A percentile compares a stretch with the other conserved stretches of the same genome.
Evolutionary conservation across 2,797 vertebrate genomes (phyloP).

Genomic region (Dromococcyx pavoninus): DNA sequence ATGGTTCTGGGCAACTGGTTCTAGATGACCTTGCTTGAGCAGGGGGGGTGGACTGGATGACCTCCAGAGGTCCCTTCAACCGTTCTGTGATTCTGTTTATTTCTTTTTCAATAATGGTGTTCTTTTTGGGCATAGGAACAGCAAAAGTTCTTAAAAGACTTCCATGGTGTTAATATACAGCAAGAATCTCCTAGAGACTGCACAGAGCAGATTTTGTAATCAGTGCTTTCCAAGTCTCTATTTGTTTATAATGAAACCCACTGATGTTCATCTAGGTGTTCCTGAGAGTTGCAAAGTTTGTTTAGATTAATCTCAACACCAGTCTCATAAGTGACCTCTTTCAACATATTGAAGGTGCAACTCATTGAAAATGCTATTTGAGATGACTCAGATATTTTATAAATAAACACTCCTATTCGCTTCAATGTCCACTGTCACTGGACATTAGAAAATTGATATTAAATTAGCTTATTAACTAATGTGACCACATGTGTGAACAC

Average conservation of each 20-base stretch:
- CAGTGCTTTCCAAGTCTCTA: background rate
- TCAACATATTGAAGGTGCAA: background rate
- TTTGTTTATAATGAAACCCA: background rate
- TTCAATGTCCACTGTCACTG: background rate
- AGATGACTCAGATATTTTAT: background rate
- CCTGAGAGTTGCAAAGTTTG: background rate
- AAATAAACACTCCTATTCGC: background rate
- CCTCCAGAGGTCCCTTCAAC: background rate
- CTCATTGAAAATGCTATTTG: background rate
- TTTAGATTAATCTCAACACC: background rate
- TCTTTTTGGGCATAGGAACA: background rate
- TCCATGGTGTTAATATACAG: background rate
- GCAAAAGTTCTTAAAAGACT: background rate
- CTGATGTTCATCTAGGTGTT: background rate
- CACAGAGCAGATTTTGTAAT: background rate
- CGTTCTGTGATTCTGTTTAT: background rate
- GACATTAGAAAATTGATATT: background rate
- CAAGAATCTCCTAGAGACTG: background rate
- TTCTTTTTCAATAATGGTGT: background rate
- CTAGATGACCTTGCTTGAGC: background rate
- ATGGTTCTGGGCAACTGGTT: background rate
- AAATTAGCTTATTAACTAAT: conserved; percentile 21
- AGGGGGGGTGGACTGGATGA: background rate
- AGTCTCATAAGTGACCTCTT: background rate
- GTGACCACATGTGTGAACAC: no score